Base-by-base conservation (phyloP, 1,140 invertebrate species). In the Microvelia longipes region DNA sequence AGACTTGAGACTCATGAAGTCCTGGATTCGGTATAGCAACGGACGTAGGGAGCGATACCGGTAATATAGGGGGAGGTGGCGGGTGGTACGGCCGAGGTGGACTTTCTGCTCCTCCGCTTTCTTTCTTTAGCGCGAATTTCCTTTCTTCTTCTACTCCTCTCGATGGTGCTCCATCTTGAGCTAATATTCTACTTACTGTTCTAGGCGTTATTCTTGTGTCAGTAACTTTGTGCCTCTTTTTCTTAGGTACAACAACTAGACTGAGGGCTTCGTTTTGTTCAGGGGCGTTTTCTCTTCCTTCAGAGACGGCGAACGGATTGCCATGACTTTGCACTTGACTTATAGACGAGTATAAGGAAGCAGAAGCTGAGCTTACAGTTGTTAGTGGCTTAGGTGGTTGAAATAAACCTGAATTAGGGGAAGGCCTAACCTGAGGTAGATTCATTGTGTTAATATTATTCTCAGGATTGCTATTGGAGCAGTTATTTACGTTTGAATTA, bases 1-100 rank as follows among this genome's bases (percentile, higher is more conserved):
- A 94, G 74, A 96, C 88, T 81, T 96, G 92, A 72, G 92, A 94
- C 81, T 96, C 93, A 82, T 96, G 92, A 73, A 98, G 84, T 76
- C 92, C 92, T 62, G 94, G 94, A 81, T 97, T 97, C 68, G 94
- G 92, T 81, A 98, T 96, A 77, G 94, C 94, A 77, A 98, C 94
- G 69, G 91, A 92, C 61, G 93, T 94, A 71, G 93, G 92, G 78
- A 95, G 84, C 70, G 92, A 93, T 66, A 90, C 89, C 66, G 90
- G 90, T 76, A 94, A 84, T 84, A 91, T 87, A 73, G 91, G 89
- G 66, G 91, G 92, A 74, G 91, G 89, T 67, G 90, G 92, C 70
- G 83, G 84, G 75, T 87, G 85, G 78, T 89, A 89, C 71, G 80
- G 80, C 13, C 86, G 85, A 66, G 88, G 85, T 69, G 89, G 88